These are phyloP conservation scores for Pristionchus entomophagus DNA, from an alignment of 2,888 invertebrate genomes.

Conservation along the genomic window DNA sequence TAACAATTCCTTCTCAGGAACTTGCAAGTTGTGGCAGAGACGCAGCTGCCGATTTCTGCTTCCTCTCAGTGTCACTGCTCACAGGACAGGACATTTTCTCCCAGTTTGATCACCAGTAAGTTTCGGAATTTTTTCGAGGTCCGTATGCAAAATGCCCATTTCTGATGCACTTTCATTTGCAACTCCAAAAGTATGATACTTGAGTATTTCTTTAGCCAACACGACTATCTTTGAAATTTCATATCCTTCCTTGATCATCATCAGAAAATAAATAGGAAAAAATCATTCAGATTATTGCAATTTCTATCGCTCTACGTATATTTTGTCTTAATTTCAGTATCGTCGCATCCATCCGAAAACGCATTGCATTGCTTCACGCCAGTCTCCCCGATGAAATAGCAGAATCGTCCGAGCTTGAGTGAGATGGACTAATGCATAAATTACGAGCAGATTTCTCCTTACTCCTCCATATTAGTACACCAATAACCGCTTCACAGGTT, in stretches of 20 bases:
- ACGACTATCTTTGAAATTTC: too few species aligned
- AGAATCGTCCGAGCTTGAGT: slow-evolving; percentile 57
- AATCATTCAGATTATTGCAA: not conserved
- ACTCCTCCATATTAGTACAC: too few species aligned
- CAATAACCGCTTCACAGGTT: too few species aligned
- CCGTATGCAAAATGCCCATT: not conserved
- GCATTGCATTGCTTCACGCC: slow-evolving; percentile 70
- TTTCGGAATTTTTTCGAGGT: not conserved
- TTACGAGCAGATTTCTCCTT: too few species aligned
- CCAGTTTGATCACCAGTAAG: slow-evolving; percentile 51
- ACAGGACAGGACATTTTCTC: slow-evolving; percentile 61
- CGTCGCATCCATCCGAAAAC: slow-evolving; percentile 49
- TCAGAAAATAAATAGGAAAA: too few species aligned
- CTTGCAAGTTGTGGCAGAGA: slow-evolving; percentile 83
- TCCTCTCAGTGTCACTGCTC: slow-evolving; percentile 85
- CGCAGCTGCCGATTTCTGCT: slow-evolving; percentile 95
- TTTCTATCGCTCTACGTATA: too few species aligned
- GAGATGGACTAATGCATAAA: too few species aligned
- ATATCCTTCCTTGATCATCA: too few species aligned
- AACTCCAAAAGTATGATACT: not conserved
- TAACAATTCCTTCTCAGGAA: slow-evolving; percentile 48
- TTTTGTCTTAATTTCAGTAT: not conserved
- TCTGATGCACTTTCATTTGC: not conserved
- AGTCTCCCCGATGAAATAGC: slow-evolving; percentile 70
- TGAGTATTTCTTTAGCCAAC: too few species aligned